Evolutionary conservation across 2,888 invertebrate species (phyloP).

Genomic region (Trichogramma dendrolimi): DNA sequence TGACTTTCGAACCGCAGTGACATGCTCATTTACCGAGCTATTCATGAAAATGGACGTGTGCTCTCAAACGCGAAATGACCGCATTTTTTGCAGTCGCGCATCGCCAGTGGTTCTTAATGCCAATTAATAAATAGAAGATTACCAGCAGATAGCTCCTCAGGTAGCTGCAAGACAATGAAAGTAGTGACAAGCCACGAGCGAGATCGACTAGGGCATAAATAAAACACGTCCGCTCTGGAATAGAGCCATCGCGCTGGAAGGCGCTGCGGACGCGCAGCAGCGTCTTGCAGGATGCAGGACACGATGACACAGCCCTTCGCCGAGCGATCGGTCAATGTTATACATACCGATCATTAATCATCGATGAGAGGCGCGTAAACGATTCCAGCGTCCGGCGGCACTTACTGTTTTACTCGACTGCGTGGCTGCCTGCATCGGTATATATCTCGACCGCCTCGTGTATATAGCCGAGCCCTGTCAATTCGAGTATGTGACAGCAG

Average conservation of each 20-base stretch:
- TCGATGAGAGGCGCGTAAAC: conserved; percentile 30
- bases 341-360: conserved; percentile 44
- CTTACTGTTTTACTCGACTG: conserved; percentile 27
- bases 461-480: conserved; percentile 20
- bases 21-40: too few species aligned
- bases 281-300: conserved; percentile 10
- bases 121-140: too few species aligned
- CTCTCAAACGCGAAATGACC: too few species aligned
- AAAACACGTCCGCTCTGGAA: conserved; percentile 5
- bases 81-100: too few species aligned
- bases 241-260: conserved; percentile 21
- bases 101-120: too few species aligned
- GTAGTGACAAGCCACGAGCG: too few species aligned
- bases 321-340: conserved; percentile 24
- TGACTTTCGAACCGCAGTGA: too few species aligned
- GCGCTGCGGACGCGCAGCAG: conserved; percentile 5
- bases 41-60: too few species aligned
- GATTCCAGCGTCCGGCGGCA: conserved; percentile 25
- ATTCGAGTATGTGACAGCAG: conserved; percentile 16
- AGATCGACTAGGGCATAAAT: too few species aligned
- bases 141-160: too few species aligned
- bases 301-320: conserved; percentile 39
- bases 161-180: too few species aligned
- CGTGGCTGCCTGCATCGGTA: not conserved
- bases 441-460: conserved; percentile 6